Evolutionary conservation across 2,888 invertebrate species (phyloP).

Genomic region (Mesoligia furuncula): DNA sequence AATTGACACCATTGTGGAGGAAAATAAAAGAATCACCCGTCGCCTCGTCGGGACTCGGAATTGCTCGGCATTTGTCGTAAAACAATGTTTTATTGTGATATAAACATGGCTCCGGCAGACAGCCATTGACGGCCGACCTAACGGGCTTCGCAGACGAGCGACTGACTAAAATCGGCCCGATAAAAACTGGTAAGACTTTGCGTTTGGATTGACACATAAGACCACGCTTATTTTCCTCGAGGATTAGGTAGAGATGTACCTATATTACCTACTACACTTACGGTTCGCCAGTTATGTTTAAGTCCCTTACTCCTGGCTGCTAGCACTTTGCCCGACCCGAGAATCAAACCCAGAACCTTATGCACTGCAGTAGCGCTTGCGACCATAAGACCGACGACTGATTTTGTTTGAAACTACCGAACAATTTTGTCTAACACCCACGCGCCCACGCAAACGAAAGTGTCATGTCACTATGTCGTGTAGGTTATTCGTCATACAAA

Average conservation of each 20-base stretch:
- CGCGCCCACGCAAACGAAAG: not conserved
- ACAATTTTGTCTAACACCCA: slow-evolving; percentile 4
- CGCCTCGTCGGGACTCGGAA: slow-evolving; percentile 56
- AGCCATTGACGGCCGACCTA: slow-evolving; percentile 76
- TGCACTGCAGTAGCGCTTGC: not conserved
- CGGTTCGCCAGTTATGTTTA: not conserved
- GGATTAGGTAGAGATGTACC: not conserved
- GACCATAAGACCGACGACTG: not conserved
- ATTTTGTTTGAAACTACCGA: slow-evolving; percentile 4
- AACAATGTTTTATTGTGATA: slow-evolving; percentile 79
- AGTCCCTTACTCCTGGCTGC: not conserved
- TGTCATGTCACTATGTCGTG: not conserved
- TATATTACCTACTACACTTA: not conserved
- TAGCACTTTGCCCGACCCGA: not conserved
- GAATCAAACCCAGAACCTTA: not conserved
- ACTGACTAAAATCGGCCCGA: not conserved
- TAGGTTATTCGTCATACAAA: not conserved
- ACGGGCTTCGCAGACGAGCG: slow-evolving; percentile 50
- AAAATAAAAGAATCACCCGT: slow-evolving; percentile 67
- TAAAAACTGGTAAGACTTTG: not conserved
- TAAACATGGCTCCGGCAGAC: slow-evolving; percentile 77
- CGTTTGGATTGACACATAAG: not conserved
- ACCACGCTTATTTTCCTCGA: not conserved
- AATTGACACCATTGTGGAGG: slow-evolving; percentile 59
- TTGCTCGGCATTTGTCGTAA: slow-evolving; percentile 75